Evolutionary conservation across 1,140 invertebrate species (phyloP).

Genomic region (Elysia chlorotica): DNA sequence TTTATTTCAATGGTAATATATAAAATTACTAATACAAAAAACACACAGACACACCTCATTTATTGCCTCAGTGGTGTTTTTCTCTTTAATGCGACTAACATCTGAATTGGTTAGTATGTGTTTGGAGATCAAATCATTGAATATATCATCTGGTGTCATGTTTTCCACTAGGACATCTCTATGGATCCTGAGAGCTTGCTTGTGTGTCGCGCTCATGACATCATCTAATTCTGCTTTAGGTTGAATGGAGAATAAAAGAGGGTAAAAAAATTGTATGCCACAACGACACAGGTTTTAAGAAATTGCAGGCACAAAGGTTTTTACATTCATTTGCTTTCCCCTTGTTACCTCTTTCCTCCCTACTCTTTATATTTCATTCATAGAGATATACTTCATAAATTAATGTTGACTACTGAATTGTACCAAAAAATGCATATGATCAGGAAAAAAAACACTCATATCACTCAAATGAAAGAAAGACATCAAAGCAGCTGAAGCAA

Average conservation of each 20-base stretch:
- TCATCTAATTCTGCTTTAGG: too few species aligned
- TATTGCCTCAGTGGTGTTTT: constrained; percentile 35
- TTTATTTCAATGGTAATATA: not conserved
- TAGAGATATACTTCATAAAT: too few species aligned
- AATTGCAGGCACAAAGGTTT: too few species aligned
- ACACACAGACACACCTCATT: constrained; percentile 36
- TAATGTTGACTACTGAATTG: too few species aligned
- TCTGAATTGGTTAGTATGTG: constrained; percentile 39
- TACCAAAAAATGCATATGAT: too few species aligned
- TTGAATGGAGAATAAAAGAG: too few species aligned
- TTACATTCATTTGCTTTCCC: too few species aligned
- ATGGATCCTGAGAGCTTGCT: constrained; percentile 36
- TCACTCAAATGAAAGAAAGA: too few species aligned
- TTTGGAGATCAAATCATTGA: constrained; percentile 42
- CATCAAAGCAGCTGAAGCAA: too few species aligned
- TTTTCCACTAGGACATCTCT: constrained; percentile 43
- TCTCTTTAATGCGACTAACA: constrained; percentile 44
- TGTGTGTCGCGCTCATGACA: constrained; percentile 43
- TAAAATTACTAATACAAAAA: not conserved
- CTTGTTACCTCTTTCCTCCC: too few species aligned
- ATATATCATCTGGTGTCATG: constrained; percentile 48
- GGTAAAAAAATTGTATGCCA: not conserved
- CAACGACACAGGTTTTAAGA: not conserved
- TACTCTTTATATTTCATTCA: too few species aligned
- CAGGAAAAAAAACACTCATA: too few species aligned